Base-by-base conservation (phyloP, 2,888 invertebrate species). In the Sericinus montela region DNA sequence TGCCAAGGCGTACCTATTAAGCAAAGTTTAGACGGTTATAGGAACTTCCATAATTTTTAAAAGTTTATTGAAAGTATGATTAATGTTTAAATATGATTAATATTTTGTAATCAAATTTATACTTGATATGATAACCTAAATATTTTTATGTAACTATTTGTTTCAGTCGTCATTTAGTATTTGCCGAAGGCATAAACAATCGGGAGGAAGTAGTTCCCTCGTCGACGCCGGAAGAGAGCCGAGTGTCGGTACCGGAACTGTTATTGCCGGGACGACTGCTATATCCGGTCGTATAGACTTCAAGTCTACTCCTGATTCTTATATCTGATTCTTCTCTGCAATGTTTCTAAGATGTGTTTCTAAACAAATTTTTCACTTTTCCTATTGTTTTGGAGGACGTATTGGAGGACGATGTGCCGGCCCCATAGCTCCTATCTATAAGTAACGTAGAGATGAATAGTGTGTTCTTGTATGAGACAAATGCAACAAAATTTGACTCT, bases 201-300 rank as follows among this genome's bases (percentile, higher is more conserved):
- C 71, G 70, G 63, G 63, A 74, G 83, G 83, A 85, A 83, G 67
- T 72, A 67, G 72, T 74, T 76, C 72, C 77, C 79, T 81, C 73
- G 72, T 71, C 80, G 83, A 79, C 76, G 70, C 65, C 83, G 86
- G 86, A 87, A 80, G 76, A 59, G 63, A 70, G 73, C 69, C 73
- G 81, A 87, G 87, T 87, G 87, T 85, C 79, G 82, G 72, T 73
- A 69, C 77, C 82, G 87, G 86, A 87, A 85, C 79, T 82, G 84
- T 85, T 87, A 87, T 86, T 84, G 85, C 82, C 78, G 79, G 82
- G 79, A 84, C 77, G 82, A 84, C 83, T 81, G 77, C 79, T 77
- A 74, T 80, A 65, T 86, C 87, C 87, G 83, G 72, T 68, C 67
- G 70, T 70, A 79, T 69, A 79, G 85, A 83, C 86, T 80, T 80